Percentiles rank a stretch among this genome's conserved stretches.
Evolutionary conservation across 2,797 vertebrate genomes (phyloP).

Genomic region (Diceros bicornis): DNA sequence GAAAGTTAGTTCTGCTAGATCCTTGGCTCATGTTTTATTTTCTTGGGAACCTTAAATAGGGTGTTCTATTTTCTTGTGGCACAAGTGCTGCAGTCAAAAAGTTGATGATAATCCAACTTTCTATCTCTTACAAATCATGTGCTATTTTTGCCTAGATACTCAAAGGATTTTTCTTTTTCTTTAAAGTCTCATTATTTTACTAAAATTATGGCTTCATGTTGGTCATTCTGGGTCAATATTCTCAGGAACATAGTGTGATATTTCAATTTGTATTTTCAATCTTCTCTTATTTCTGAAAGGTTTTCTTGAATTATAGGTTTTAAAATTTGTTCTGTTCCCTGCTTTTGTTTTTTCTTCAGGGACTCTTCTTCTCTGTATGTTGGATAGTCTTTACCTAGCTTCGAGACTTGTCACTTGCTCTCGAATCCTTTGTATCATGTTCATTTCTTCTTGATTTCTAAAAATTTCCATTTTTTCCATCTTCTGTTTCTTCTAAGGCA

Average conservation of each 20-base stretch:
- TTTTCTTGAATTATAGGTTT: slow-evolving; percentile 17
- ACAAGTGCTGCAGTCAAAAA: slow-evolving; percentile 9
- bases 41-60: background rate
- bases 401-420: background rate
- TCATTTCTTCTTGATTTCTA: slow-evolving; percentile 44
- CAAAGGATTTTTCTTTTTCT: slow-evolving; percentile 50
- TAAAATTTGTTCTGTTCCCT: background rate
- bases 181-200: slow-evolving; percentile 29
- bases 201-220: slow-evolving; percentile 23
- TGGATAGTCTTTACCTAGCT: background rate
- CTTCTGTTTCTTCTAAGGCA: background rate
- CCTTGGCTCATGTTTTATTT: slow-evolving; percentile 37
- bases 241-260: background rate
- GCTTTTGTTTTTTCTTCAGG: background rate
- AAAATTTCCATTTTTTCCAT: background rate
- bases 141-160: slow-evolving; percentile 19
- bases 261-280: slow-evolving; percentile 38
- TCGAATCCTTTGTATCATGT: background rate
- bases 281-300: slow-evolving; percentile 10
- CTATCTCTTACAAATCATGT: background rate
- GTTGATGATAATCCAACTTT: background rate
- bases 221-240: background rate
- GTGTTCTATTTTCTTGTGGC: slow-evolving; percentile 28
- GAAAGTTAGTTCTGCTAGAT: slow-evolving; percentile 32
- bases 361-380: background rate